Conservation (phyloP, 2,888 invertebrate genomes). For the Colletes collaris region DNA sequence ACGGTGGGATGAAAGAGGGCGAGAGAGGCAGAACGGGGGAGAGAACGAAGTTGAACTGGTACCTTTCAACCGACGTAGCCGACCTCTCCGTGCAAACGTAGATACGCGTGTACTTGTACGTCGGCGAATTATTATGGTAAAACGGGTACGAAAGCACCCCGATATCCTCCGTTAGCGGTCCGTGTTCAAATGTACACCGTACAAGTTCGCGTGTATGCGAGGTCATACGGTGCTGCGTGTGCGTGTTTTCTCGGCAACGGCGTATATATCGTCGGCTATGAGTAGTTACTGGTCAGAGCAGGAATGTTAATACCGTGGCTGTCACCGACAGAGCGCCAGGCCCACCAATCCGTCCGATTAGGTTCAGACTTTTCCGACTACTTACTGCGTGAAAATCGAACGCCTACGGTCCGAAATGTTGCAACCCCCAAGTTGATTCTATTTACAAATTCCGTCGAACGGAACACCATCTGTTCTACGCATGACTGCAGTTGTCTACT, state of each 20-base stretch:
- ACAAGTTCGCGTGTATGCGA: constrained; percentile 10
- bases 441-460: no score
- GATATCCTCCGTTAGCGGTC: constrained; percentile 65
- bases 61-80: constrained; percentile 67
- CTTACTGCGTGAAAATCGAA: constrained; percentile 45
- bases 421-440: no score
- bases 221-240: constrained; percentile 27
- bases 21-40: constrained; percentile 8
- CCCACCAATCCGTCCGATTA: constrained; percentile 62
- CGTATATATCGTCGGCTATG: constrained; percentile 62
- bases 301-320: constrained; percentile 76
- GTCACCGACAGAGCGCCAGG: constrained; percentile 70
- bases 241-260: constrained; percentile 51
- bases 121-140: constrained; percentile 71
- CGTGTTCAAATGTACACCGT: constrained; percentile 48
- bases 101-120: constrained; percentile 65
- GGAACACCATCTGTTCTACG: no score
- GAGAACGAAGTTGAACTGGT: constrained; percentile 68
- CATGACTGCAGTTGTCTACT: no score
- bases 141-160: constrained; percentile 71
- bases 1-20: constrained; percentile 15
- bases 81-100: constrained; percentile 67
- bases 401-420: constrained; percentile 8
- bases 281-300: constrained; percentile 70
- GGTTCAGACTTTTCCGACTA: constrained; percentile 65